These are phyloP conservation scores for Prionailurus bengalensis DNA, from an alignment of 2,113 vertebrate genomes.

Conservation along the genomic window DNA sequence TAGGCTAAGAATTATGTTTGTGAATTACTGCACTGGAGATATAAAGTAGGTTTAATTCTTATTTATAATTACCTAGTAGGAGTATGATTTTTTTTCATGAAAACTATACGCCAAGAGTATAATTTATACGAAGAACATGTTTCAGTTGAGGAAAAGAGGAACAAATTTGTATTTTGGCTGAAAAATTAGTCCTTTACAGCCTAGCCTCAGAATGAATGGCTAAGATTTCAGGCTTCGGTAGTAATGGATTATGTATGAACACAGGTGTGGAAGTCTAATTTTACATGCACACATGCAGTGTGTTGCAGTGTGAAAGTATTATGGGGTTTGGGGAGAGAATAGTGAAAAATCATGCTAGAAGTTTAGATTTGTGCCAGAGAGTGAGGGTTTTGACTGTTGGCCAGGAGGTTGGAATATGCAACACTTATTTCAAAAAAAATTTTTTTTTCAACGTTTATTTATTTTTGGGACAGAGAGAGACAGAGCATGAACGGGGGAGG, in stretches of 20 bases:
- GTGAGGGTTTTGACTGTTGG: neutral
- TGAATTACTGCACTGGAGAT: neutral
- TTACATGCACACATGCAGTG: accelerated
- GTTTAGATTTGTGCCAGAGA: neutral
- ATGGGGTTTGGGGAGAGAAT: neutral
- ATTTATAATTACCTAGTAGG: neutral
- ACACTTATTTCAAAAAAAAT: neutral
- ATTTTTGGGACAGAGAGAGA: too few relatives aligned
- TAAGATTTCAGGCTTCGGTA: neutral
- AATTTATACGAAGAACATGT: neutral
- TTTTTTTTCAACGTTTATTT: too few relatives aligned
- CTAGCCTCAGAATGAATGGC: neutral
- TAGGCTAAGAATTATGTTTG: neutral
- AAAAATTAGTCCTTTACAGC: neutral
- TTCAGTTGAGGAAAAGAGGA: neutral
- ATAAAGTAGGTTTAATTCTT: neutral
- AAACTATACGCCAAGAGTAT: neutral
- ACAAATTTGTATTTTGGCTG: neutral
- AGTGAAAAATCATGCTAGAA: neutral
- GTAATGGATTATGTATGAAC: neutral
- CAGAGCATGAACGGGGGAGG: too few relatives aligned
- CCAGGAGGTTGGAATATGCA: neutral
- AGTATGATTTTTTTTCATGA: slow-evolving; percentile 13
- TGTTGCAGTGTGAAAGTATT: neutral
- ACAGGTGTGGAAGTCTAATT: neutral